These are phyloP conservation scores for Monopis laevigella DNA, from an alignment of 2,888 invertebrate species.

Conservation along the genomic window DNA sequence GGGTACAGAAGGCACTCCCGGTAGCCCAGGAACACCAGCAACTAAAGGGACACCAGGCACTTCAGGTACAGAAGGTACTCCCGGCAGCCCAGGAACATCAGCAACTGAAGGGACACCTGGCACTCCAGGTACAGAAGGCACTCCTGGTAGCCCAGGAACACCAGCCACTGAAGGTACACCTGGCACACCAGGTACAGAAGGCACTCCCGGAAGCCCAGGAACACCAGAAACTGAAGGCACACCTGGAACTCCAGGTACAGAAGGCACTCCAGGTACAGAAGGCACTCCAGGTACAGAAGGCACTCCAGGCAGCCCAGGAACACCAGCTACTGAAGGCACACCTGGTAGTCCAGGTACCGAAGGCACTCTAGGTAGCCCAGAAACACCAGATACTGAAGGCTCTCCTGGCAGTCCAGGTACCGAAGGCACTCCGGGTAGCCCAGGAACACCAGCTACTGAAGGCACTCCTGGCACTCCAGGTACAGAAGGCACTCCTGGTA, in stretches of 20 bases:
- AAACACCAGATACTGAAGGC: not conserved
- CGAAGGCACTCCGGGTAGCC: not conserved
- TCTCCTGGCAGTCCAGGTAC: not conserved
- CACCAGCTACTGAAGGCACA: not conserved
- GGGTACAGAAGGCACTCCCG: not conserved
- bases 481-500: not conserved
- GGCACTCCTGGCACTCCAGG: conserved; percentile 2
- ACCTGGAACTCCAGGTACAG: not conserved
- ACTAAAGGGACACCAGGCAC: not conserved
- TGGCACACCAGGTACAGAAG: not conserved
- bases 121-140: not conserved
- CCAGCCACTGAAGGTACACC: not conserved
- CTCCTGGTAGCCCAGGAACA: not conserved
- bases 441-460: too few species aligned
- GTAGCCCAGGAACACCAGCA: not conserved
- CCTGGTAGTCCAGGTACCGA: not conserved
- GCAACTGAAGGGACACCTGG: not conserved
- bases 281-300: not conserved
- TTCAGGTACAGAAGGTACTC: not conserved
- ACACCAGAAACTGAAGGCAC: not conserved
- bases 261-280: not conserved
- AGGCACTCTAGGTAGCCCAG: not conserved
- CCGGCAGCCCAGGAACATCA: not conserved
- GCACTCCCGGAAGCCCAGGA: not conserved
- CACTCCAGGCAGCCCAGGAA: not conserved